These are phyloP conservation scores for Falco naumanni DNA, from an alignment of 2,797 vertebrate species.

Conservation along the genomic window DNA sequence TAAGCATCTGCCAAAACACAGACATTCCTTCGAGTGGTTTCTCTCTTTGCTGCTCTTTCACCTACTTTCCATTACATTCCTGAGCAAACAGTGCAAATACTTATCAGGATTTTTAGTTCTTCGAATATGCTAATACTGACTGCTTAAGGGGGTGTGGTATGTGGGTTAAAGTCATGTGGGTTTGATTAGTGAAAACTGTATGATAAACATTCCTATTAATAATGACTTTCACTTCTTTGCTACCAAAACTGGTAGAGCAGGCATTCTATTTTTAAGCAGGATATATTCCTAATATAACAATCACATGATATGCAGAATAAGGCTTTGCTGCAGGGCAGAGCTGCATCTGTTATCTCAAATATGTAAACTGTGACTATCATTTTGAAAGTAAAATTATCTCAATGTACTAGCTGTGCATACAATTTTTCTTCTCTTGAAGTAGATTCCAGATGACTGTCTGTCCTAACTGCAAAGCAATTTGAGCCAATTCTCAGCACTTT, in stretches of 20 bases:
- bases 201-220: constrained; percentile 18
- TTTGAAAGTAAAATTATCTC: constrained; percentile 38
- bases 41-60: background rate
- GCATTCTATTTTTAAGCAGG: constrained; percentile 31
- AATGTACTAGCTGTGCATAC: background rate
- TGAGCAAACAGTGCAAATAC: background rate
- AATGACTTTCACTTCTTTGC: background rate
- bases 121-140: background rate
- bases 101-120: background rate
- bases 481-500: background rate
- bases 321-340: constrained; percentile 28
- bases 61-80: background rate
- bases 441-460: background rate
- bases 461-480: background rate
- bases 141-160: background rate
- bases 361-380: background rate
- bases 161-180: background rate
- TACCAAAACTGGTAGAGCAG: background rate
- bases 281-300: constrained; percentile 4
- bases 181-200: constrained; percentile 22
- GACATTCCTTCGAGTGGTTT: background rate
- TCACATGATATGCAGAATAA: constrained; percentile 15
- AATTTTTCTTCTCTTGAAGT: background rate
- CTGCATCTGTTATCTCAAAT: constrained; percentile 40
- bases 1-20: background rate